Conservation (phyloP, 2,888 invertebrate species). For the Pachydiplax longipennis region DNA sequence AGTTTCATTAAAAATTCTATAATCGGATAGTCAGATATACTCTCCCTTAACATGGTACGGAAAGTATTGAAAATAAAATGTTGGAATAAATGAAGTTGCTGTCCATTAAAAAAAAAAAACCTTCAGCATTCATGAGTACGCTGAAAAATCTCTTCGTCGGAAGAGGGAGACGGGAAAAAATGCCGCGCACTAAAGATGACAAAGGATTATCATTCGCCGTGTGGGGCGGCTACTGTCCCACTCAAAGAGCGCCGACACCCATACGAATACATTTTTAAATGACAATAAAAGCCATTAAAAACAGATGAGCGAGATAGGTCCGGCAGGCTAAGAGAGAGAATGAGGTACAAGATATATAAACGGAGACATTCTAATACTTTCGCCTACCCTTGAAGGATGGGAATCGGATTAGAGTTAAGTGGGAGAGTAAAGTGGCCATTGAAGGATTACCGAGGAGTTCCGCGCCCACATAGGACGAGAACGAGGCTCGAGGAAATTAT, state of each 20-base stretch:
- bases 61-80: neutral
- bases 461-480: neutral
- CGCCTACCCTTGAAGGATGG: neutral
- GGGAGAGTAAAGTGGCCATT: slow-evolving; percentile 24
- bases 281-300: slow-evolving; percentile 26
- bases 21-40: neutral
- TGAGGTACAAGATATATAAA: neutral
- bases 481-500: neutral
- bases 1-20: neutral
- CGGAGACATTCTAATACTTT: neutral
- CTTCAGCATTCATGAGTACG: neutral
- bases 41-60: neutral
- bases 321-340: neutral
- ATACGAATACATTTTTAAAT: neutral
- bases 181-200: neutral
- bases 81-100: neutral
- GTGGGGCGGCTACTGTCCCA: neutral
- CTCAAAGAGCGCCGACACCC: neutral
- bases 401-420: slow-evolving; percentile 35
- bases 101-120: neutral
- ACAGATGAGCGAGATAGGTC: slow-evolving; percentile 10
- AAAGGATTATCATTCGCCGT: neutral
- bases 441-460: neutral
- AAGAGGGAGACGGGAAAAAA: neutral
- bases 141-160: neutral